These are phyloP conservation scores for Phocoena phocoena DNA, from an alignment of 2,113 vertebrate species.

Conservation along the genomic window DNA sequence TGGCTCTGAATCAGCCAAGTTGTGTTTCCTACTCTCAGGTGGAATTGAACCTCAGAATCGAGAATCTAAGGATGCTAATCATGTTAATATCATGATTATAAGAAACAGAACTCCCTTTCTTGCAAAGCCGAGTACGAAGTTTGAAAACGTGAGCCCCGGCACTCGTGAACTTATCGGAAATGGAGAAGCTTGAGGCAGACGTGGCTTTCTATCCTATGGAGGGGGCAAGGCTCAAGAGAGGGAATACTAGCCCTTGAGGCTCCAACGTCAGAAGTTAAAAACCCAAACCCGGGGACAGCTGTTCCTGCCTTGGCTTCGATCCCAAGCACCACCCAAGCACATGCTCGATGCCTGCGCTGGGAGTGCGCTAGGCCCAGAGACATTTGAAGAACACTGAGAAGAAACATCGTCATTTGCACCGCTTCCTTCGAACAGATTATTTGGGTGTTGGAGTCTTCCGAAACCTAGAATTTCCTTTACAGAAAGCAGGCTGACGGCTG, in stretches of 20 bases:
- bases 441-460: conserved; percentile 8
- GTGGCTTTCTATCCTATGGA: neutral
- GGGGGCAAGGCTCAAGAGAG: neutral
- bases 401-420: conserved; percentile 40
- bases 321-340: neutral
- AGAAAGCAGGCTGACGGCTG: neutral
- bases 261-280: neutral
- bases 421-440: conserved; percentile 5
- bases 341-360: neutral
- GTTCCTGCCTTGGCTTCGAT: neutral
- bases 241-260: neutral
- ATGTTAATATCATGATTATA: neutral
- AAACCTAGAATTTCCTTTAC: conserved; percentile 13
- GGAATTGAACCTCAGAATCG: neutral
- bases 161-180: neutral
- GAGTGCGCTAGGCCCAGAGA: neutral
- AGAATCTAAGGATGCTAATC: neutral
- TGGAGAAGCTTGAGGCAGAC: neutral
- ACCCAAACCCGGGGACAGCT: neutral
- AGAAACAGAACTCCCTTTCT: neutral
- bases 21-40: neutral
- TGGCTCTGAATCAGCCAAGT: neutral
- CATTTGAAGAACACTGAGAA: conserved; percentile 4
- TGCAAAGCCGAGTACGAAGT: neutral
- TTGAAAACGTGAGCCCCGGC: neutral